Conservation (phyloP, 1,140 invertebrate genomes). For the Caenorhabditis elegans region DNA sequence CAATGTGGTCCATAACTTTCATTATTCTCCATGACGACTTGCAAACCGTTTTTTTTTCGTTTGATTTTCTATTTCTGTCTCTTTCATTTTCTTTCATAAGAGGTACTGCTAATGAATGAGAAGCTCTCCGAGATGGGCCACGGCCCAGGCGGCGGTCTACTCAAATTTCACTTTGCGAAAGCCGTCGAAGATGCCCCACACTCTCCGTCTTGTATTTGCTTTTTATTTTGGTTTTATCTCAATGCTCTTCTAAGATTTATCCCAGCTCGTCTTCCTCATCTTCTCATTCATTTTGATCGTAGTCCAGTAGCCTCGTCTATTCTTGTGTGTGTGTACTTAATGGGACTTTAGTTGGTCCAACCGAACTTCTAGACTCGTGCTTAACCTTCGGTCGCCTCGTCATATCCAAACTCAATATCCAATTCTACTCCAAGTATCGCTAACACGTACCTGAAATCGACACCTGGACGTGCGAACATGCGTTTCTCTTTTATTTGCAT, state of each 20-base stretch:
- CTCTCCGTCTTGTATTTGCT: slow-evolving; percentile 28
- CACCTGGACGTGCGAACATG: slow-evolving; percentile 26
- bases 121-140: slow-evolving; percentile 14
- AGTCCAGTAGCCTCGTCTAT: neutral
- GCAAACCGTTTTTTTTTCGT: neutral
- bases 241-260: slow-evolving; percentile 16
- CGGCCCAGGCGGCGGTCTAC: slow-evolving; percentile 14
- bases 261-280: neutral
- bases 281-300: slow-evolving; percentile 1
- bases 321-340: neutral
- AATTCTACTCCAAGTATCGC: neutral
- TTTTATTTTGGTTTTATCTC: slow-evolving; percentile 30
- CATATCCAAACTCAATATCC: slow-evolving; percentile 12
- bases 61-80: neutral
- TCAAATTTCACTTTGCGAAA: slow-evolving; percentile 26
- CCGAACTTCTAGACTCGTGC: neutral
- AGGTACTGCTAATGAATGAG: slow-evolving; percentile 28
- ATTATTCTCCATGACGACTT: neutral
- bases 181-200: slow-evolving; percentile 29
- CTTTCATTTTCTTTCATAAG: slow-evolving; percentile 2
- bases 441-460: slow-evolving; percentile 15
- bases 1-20: neutral
- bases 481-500: neutral
- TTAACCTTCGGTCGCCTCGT: slow-evolving; percentile 7
- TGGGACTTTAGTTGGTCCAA: neutral